phyloP scores from a whole-genome alignment of 2,797 vertebrate genomes.

The Myripristis jacobus region DNA sequence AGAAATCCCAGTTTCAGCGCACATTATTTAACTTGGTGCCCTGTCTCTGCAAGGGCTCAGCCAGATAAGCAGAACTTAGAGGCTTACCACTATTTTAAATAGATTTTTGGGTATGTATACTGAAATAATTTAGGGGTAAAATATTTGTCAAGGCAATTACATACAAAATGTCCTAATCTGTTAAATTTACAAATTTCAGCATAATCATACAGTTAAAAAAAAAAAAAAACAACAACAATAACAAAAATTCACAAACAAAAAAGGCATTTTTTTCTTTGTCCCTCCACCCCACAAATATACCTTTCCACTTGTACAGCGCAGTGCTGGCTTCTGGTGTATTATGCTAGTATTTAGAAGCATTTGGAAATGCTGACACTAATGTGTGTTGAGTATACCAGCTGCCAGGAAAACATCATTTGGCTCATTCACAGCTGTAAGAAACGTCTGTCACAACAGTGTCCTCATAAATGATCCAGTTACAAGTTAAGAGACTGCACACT shows the following conservation, averaged over 20 bases:
- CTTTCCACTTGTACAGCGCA: no score
- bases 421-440: neutral
- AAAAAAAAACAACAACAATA: no score
- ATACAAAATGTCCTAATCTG: neutral
- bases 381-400: neutral
- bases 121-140: neutral
- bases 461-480: neutral
- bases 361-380: no score
- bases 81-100: neutral
- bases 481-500: neutral
- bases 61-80: neutral
- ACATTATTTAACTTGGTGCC: neutral
- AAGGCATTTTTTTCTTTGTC: no score
- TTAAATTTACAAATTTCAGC: no score
- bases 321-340: no score
- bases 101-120: neutral
- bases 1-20: neutral
- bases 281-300: no score
- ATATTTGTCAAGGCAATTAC: neutral
- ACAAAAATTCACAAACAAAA: no score
- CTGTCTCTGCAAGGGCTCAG: neutral
- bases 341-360: no score
- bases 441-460: neutral
- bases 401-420: neutral
- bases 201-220: no score